Conservation (phyloP, 2,888 invertebrate species). For the Catocala nupta region DNA sequence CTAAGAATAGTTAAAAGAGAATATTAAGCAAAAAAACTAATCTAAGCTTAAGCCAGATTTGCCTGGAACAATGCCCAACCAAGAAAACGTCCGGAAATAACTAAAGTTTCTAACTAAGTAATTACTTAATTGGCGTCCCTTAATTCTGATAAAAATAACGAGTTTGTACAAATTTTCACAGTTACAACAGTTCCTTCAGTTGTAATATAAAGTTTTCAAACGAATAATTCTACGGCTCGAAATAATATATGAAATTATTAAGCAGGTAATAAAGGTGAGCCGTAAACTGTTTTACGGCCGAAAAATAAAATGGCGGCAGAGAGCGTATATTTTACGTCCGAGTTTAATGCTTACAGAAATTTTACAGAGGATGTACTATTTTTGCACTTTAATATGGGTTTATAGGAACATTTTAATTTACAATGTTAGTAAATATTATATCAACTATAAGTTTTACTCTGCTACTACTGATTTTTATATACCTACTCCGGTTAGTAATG, state of each 20-base stretch:
- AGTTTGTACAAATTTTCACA: constrained; percentile 7
- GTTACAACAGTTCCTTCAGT: constrained; percentile 2
- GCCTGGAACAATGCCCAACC: constrained; percentile 11
- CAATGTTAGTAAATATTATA: too few species aligned
- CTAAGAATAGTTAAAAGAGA: constrained; percentile 4
- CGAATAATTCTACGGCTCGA: constrained; percentile 26
- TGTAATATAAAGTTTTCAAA: constrained; percentile 23
- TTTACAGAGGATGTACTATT: constrained; percentile 33
- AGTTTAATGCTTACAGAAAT: constrained; percentile 38
- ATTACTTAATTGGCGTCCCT: constrained; percentile 12
- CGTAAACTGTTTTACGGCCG: constrained; percentile 45
- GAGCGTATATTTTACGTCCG: constrained; percentile 41
- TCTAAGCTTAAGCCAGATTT: constrained; percentile 7
- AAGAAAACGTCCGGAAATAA: constrained; percentile 13
- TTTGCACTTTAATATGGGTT: constrained; percentile 32
- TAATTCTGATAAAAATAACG: constrained; percentile 6
- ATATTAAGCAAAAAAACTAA: constrained; percentile 11
- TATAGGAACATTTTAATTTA: constrained; percentile 4
- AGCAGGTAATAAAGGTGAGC: constrained; percentile 44
- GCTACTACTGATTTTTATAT: not conserved
- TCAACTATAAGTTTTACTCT: too few species aligned
- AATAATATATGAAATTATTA: constrained; percentile 52
- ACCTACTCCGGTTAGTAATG: too few species aligned
- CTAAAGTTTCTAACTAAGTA: constrained; percentile 9
- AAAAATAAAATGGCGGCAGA: constrained; percentile 48